These are phyloP conservation scores for Oriolus oriolus DNA, from an alignment of 2,113 vertebrate species.

Conservation along the genomic window DNA sequence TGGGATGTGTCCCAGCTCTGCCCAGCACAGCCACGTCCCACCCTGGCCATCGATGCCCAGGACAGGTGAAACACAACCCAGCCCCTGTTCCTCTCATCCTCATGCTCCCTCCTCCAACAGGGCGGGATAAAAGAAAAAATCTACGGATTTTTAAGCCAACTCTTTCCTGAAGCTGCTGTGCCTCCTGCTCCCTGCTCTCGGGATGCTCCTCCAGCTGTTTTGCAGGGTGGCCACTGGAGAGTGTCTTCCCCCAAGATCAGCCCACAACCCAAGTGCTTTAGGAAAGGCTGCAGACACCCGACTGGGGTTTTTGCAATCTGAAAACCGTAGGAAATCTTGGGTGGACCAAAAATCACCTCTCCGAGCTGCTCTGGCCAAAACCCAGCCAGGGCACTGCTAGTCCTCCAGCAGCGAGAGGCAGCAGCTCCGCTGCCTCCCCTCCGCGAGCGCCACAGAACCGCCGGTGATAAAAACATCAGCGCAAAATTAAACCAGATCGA, in stretches of 20 bases:
- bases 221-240: not conserved
- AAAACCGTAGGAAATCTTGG: rapidly evolving
- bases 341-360: not conserved
- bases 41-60: rapidly evolving
- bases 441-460: rapidly evolving
- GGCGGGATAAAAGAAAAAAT: not conserved
- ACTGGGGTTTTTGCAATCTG: not conserved
- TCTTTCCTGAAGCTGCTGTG: not conserved
- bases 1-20: not conserved
- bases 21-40: not conserved
- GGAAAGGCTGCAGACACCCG: not conserved
- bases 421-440: not conserved
- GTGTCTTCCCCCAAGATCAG: not conserved
- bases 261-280: not conserved
- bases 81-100: not conserved
- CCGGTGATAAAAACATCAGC: not conserved
- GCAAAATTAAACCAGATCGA: not conserved
- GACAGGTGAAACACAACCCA: rapidly evolving
- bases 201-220: not conserved
- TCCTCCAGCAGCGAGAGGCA: not conserved
- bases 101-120: not conserved
- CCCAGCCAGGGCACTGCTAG: not conserved
- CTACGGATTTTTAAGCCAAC: not conserved
- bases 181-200: not conserved
- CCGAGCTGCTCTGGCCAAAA: not conserved